These are phyloP conservation scores for Pyrochroa serraticornis DNA, from an alignment of 2,888 invertebrate species.

Conservation along the genomic window DNA sequence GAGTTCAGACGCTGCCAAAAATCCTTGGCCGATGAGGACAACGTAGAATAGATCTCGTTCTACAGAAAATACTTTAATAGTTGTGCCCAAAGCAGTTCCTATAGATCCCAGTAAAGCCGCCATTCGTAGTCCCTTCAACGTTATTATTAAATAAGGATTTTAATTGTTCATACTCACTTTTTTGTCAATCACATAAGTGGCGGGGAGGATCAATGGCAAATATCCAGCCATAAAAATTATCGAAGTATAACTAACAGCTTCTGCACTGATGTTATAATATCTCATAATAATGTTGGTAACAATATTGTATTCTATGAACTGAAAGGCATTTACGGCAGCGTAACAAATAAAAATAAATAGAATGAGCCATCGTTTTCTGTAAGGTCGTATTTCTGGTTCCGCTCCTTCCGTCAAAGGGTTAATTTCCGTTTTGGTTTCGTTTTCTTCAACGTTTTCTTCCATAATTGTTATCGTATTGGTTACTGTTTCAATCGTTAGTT, in stretches of 20 bases:
- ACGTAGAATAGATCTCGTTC: conserved; percentile 82
- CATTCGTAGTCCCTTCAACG: conserved; percentile 72
- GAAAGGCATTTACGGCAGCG: conserved; percentile 88
- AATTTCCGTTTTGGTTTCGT: no score
- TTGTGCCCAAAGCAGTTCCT: conserved; percentile 86
- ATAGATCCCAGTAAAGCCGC: conserved; percentile 80
- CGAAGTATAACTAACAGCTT: conserved; percentile 91
- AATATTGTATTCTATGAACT: conserved; percentile 96
- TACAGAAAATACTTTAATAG: conserved; percentile 87
- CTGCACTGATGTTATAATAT: conserved; percentile 74
- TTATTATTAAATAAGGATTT: neutral
- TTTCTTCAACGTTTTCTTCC: no score
- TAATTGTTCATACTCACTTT: conserved; percentile 64
- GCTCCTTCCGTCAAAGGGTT: neutral
- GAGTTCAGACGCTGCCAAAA: conserved; percentile 86
- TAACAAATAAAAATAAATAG: conserved; percentile 82
- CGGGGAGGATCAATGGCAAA: conserved; percentile 94
- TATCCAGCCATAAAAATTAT: conserved; percentile 96
- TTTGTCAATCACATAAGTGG: conserved; percentile 91
- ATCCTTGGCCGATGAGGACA: conserved; percentile 84
- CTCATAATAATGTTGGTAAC: conserved; percentile 81
- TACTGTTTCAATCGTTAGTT: no score
- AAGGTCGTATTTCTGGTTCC: conserved; percentile 62
- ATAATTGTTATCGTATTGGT: no score
- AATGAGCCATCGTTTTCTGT: conserved; percentile 80